Evolutionary conservation across 2,113 vertebrate genomes (phyloP), one percentile per base, ranked within the genome.

Genomic region (Sinosuthora webbiana): DNA sequence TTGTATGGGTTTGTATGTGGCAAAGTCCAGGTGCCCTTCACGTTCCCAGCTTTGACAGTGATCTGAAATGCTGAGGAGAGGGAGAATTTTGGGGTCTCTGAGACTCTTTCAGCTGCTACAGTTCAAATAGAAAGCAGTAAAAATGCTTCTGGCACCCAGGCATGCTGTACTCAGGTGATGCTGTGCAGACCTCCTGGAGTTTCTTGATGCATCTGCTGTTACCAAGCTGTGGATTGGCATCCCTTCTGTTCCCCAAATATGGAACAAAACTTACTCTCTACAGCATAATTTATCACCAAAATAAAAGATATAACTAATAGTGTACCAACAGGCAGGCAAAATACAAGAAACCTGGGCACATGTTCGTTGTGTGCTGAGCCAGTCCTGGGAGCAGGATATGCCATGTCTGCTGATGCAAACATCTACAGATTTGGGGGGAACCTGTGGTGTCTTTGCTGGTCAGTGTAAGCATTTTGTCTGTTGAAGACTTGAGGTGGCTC

Each of bases 1-100:
- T 76, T 83, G 47, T 44, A 24, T 87, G 74, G 49, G 31, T 85
- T 92, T 95, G 23, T 69, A 16, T 76, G 41, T 74, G 77, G 74
- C 50, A 79, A 90, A 92, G 37, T 67, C 94, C 68, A 78, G 88
- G 73, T 78, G 64, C 37, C 44, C 27, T 78, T 90, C 44, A 42
- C 16, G 2, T 90, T 90, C 21, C 52, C 42, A 83, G 47, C 30
- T 68, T 93, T 1, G 0, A 78, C 39, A 50, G 63, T 67, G 69
- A 27, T 75, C 39, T 92, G 82, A 93, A 90, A 76, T 47, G 28
- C 42, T 81, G 69, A 74, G 35, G 27, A 67, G 42, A 87, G 15
- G 18, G 71, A 81, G 41, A 64, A 18, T 8, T 5, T 23, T 64
- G 50, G 6, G 4, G 8, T 77, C 39, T 89, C 30, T 68, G 24